Evolutionary conservation across 1,140 invertebrate genomes (phyloP).

Genomic region (Melitaea cinxia): DNA sequence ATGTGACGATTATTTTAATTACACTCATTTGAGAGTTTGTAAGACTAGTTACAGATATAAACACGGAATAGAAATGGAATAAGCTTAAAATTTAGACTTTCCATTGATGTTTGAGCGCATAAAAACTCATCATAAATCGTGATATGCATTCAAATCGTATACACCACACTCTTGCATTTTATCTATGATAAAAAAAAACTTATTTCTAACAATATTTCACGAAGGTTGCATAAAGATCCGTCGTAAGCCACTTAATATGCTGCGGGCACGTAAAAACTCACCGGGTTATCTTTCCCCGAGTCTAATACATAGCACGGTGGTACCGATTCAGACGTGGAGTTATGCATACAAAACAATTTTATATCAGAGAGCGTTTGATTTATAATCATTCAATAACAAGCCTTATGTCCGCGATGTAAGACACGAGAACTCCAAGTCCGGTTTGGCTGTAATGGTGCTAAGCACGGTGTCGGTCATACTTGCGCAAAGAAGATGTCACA

Average conservation of each 20-base stretch:
- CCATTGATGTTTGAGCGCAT: neutral
- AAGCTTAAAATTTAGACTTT: neutral
- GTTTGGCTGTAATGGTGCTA: neutral
- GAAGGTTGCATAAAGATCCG: slow-evolving; percentile 19
- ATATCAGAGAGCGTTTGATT: slow-evolving; percentile 10
- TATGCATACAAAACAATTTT: slow-evolving; percentile 43
- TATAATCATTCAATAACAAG: slow-evolving; percentile 14
- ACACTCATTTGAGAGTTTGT: too few species aligned
- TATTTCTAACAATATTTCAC: neutral
- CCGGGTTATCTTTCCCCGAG: slow-evolving; percentile 43
- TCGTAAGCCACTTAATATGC: slow-evolving; percentile 38
- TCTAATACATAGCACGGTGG: slow-evolving; percentile 48
- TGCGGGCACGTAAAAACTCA: slow-evolving; percentile 47
- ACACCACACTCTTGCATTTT: neutral
- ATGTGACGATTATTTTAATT: too few species aligned
- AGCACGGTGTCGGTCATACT: neutral
- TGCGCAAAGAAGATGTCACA: slow-evolving; percentile 32
- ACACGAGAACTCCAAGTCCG: slow-evolving; percentile 1
- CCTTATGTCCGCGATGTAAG: slow-evolving; percentile 13
- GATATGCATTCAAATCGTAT: neutral
- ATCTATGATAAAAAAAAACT: slow-evolving; percentile 1
- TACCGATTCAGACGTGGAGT: slow-evolving; percentile 46
- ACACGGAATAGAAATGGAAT: too few species aligned
- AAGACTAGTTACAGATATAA: too few species aligned
- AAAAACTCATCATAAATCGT: neutral